phyloP scores from a whole-genome alignment of 2,888 invertebrate species.

The Chloroclystis v-ata region DNA sequence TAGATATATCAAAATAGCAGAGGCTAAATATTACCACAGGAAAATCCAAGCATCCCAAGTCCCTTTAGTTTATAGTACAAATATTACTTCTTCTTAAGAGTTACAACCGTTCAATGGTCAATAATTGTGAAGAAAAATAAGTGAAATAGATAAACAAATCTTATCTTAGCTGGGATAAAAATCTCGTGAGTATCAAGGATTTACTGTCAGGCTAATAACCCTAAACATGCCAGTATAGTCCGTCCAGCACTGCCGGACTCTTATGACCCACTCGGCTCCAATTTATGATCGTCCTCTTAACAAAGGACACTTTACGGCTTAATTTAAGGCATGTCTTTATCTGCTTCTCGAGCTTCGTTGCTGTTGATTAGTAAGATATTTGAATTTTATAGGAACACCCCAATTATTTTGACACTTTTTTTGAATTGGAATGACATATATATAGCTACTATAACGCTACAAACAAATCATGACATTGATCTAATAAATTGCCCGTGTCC shows the following conservation, averaged over 20 bases:
- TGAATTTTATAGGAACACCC: too few relatives aligned
- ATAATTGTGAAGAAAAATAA: background rate
- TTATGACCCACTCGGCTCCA: constrained; percentile 61
- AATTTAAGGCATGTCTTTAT: constrained; percentile 58
- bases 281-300: constrained; percentile 65
- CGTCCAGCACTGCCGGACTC: constrained; percentile 48
- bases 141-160: background rate
- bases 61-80: too few relatives aligned
- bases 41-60: too few relatives aligned
- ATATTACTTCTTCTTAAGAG: too few relatives aligned
- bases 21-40: too few relatives aligned
- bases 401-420: too few relatives aligned
- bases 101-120: too few relatives aligned
- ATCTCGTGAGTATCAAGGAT: constrained; percentile 60
- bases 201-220: constrained; percentile 67
- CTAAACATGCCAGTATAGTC: constrained; percentile 64
- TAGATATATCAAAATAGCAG: too few relatives aligned
- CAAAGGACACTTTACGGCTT: constrained; percentile 67
- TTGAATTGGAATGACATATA: too few relatives aligned
- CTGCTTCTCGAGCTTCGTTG: background rate
- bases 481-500: too few relatives aligned
- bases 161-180: constrained; percentile 47
- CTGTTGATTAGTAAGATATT: background rate
- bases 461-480: too few relatives aligned
- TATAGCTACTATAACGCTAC: too few relatives aligned